These are phyloP conservation scores for Panonychus citri DNA, from an alignment of 1,140 invertebrate genomes.

Conservation along the genomic window DNA sequence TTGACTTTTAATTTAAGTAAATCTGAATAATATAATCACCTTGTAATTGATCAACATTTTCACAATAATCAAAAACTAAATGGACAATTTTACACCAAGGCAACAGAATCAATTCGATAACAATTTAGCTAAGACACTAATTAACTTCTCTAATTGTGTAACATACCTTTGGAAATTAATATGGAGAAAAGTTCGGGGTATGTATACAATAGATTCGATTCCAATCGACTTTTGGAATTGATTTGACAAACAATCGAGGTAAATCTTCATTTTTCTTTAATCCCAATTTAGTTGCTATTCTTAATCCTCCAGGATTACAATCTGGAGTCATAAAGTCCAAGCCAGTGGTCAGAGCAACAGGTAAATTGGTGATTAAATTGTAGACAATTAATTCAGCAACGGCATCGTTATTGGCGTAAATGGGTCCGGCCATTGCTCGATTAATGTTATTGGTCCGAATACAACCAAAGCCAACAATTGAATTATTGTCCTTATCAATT, in stretches of 20 bases:
- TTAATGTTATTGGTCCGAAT: slow-evolving; percentile 12
- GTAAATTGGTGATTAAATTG: slow-evolving; percentile 9
- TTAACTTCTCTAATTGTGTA: no score
- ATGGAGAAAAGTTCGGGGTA: slow-evolving; percentile 17
- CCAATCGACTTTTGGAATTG: slow-evolving; percentile 11
- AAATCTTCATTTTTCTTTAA: slow-evolving; percentile 10
- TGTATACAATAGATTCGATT: slow-evolving; percentile 13
- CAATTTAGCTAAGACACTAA: no score
- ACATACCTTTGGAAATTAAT: slow-evolving; percentile 11
- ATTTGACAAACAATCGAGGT: slow-evolving; percentile 12
- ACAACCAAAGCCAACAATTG: slow-evolving; percentile 13
- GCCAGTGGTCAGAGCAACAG: slow-evolving; percentile 4
- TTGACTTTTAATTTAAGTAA: no score
- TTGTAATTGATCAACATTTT: no score
- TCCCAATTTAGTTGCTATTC: slow-evolving; percentile 12
- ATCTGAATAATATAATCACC: no score
- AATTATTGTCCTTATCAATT: slow-evolving; percentile 1
- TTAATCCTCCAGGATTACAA: slow-evolving; percentile 8
- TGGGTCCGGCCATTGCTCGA: slow-evolving; percentile 13
- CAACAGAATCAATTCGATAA: no score
- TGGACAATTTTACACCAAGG: no score
- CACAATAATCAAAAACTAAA: no score
- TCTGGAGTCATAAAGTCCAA: slow-evolving; percentile 14
- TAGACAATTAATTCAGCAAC: slow-evolving; percentile 14
- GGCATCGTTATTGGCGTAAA: slow-evolving; percentile 14